Evolutionary conservation across 2,113 vertebrate species (phyloP).

Genomic region (Bungarus multicinctus): DNA sequence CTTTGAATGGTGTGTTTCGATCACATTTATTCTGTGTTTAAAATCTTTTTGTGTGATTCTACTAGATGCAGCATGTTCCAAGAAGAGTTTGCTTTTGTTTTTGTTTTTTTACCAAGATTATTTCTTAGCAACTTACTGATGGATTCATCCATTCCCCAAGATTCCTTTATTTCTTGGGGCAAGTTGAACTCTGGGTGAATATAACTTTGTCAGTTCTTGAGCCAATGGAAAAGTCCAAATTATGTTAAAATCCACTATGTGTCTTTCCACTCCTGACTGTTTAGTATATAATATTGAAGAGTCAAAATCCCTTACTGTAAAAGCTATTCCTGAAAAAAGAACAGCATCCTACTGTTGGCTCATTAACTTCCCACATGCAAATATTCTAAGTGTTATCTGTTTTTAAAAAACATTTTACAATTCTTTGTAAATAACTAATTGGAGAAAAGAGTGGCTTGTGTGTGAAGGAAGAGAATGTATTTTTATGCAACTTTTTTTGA

Average conservation of each 20-base stretch:
- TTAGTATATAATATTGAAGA: neutral
- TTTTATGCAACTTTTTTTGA: slow-evolving; percentile 77
- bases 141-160: neutral
- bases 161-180: neutral
- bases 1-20: neutral
- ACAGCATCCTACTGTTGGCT: neutral
- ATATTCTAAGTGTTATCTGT: slow-evolving; percentile 22
- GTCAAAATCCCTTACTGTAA: neutral
- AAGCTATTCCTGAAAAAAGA: neutral
- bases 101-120: neutral
- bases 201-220: neutral
- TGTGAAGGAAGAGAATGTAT: slow-evolving; percentile 74
- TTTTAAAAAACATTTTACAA: slow-evolving; percentile 43
- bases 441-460: slow-evolving; percentile 55
- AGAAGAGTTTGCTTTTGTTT: neutral
- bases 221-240: neutral
- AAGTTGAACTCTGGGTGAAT: neutral
- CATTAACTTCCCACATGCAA: slow-evolving; percentile 1
- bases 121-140: neutral
- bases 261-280: no score
- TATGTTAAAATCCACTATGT: neutral
- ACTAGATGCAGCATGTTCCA: neutral
- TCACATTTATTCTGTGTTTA: neutral
- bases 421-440: slow-evolving; percentile 69
- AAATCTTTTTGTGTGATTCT: slow-evolving; percentile 1